A percentile compares a stretch with the other conserved stretches of the same genome.
These are phyloP conservation scores for Unio delphinus DNA, from an alignment of 2,888 invertebrate species.

Conservation along the genomic window DNA sequence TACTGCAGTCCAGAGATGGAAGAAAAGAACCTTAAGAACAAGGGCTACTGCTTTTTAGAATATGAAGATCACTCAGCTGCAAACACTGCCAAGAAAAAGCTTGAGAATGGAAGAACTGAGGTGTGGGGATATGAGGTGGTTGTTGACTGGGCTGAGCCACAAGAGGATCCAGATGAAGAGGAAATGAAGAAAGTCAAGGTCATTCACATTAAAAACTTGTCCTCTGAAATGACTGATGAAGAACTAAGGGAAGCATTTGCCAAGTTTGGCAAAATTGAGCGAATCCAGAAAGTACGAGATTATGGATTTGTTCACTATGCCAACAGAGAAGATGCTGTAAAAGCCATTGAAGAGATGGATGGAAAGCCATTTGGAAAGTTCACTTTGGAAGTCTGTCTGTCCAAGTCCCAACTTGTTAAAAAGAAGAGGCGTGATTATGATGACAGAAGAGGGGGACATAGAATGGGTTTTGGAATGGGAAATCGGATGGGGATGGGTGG, in stretches of 20 bases:
- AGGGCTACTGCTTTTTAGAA: constrained; percentile 29
- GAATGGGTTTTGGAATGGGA: neutral
- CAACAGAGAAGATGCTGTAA: constrained; percentile 18
- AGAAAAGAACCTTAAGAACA: constrained; percentile 16
- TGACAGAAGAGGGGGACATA: neutral
- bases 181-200: constrained; percentile 21
- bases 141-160: constrained; percentile 28
- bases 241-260: constrained; percentile 23
- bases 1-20: constrained; percentile 20
- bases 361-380: constrained; percentile 18
- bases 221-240: constrained; percentile 24
- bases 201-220: constrained; percentile 25
- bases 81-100: constrained; percentile 18
- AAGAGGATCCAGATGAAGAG: constrained; percentile 11
- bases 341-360: constrained; percentile 21
- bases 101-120: too few species aligned
- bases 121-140: constrained; percentile 8
- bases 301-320: constrained; percentile 34
- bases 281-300: constrained; percentile 33
- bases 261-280: constrained; percentile 20
- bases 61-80: constrained; percentile 19
- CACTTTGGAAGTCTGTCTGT: constrained; percentile 13
- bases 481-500: neutral
- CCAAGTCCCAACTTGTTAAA: constrained; percentile 17
- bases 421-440: constrained; percentile 9